A percentile compares a stretch with the other conserved stretches of the same genome.
Evolutionary conservation across 2,113 vertebrate genomes (phyloP).

Genomic region (Symphodus melops): DNA sequence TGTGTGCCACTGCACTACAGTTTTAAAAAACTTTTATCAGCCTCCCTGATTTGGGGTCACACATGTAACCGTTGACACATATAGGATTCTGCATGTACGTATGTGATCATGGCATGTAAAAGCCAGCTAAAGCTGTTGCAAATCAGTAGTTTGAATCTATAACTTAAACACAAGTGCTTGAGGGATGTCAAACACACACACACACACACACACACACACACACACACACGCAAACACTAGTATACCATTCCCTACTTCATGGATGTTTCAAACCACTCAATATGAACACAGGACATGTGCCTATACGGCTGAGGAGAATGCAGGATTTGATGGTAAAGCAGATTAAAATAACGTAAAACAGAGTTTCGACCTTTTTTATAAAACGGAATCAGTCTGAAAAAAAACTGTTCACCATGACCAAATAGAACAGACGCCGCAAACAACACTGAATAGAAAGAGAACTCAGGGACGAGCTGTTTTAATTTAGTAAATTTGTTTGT

Average conservation of each 20-base stretch:
- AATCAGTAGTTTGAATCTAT: constrained; percentile 26
- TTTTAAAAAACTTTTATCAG: background rate
- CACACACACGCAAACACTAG: constrained; percentile 3
- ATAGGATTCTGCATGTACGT: background rate
- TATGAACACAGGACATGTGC: constrained; percentile 18
- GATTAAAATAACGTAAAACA: background rate
- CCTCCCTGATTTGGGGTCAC: background rate
- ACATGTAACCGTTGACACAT: background rate
- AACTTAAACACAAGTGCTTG: constrained; percentile 31
- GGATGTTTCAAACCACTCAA: constrained; percentile 28
- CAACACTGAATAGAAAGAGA: background rate
- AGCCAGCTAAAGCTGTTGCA: background rate
- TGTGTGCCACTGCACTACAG: background rate
- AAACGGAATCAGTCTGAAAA: background rate
- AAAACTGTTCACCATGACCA: constrained; percentile 1
- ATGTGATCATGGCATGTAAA: background rate
- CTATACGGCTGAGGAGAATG: too few species aligned
- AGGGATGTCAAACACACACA: background rate
- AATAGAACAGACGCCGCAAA: background rate
- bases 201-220: background rate
- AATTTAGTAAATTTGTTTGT: background rate
- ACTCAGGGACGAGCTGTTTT: background rate
- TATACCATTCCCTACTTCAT: constrained; percentile 1
- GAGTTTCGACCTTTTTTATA: background rate
- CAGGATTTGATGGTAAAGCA: constrained; percentile 5